Evolutionary conservation across 1,140 invertebrate genomes (phyloP).

Genomic region (Hylyphantes graminicola): DNA sequence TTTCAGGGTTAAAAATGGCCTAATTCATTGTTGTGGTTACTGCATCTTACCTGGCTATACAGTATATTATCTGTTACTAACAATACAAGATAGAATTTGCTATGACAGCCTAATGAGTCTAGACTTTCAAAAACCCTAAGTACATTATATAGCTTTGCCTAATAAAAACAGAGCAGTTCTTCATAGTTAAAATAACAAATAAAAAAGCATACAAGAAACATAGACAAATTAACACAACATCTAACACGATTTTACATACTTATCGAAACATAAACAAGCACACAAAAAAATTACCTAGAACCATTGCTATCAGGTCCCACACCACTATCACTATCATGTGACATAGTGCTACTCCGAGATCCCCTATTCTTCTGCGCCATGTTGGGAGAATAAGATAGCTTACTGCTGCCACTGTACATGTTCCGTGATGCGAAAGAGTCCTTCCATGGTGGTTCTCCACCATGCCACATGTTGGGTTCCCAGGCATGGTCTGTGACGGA

Average conservation of each 20-base stretch:
- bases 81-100: too few species aligned
- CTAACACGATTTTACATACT: background rate
- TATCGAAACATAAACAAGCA: background rate
- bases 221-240: too few species aligned
- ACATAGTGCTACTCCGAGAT: conserved; percentile 80
- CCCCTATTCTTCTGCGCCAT: conserved; percentile 67
- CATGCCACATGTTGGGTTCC: conserved; percentile 50
- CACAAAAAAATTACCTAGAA: conserved; percentile 66
- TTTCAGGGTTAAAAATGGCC: too few species aligned
- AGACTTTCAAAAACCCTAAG: too few species aligned
- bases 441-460: conserved; percentile 30
- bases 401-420: conserved; percentile 23
- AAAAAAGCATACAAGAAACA: too few species aligned
- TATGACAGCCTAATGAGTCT: too few species aligned
- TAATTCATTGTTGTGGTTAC: too few species aligned
- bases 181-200: background rate
- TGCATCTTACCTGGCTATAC: too few species aligned
- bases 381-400: conserved; percentile 52
- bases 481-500: conserved; percentile 57
- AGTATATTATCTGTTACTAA: too few species aligned
- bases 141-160: too few species aligned
- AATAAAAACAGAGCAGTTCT: background rate
- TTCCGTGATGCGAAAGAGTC: conserved; percentile 40
- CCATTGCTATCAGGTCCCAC: conserved; percentile 77
- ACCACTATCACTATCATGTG: conserved; percentile 80